These are phyloP conservation scores for Haliaeetus leucogaster DNA, from an alignment of 2,113 vertebrate genomes.

Conservation along the genomic window DNA sequence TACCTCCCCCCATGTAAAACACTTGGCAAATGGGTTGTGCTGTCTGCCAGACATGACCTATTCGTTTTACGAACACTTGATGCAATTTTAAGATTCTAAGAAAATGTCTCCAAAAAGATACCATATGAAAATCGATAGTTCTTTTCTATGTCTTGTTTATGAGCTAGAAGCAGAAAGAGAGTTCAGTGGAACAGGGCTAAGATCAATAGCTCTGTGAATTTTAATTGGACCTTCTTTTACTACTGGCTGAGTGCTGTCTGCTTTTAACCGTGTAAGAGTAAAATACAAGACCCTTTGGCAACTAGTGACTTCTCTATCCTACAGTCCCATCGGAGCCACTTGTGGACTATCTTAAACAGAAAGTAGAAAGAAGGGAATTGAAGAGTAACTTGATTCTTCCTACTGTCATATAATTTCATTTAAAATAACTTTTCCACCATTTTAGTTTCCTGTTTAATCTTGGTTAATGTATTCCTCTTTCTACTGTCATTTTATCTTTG, in stretches of 20 bases:
- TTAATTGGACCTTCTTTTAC: conserved; percentile 13
- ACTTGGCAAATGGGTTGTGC: neutral
- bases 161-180: neutral
- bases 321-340: neutral
- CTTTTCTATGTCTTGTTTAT: conserved; percentile 42
- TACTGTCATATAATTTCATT: neutral
- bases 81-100: conserved; percentile 16
- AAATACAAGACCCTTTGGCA: neutral
- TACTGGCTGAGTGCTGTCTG: neutral
- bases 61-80: neutral
- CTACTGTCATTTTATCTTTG: neutral
- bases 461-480: neutral
- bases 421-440: neutral
- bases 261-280: neutral
- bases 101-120: conserved; percentile 1
- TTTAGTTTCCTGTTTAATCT: neutral
- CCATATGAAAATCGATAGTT: conserved; percentile 30
- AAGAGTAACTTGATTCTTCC: neutral
- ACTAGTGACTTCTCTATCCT: neutral
- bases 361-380: neutral
- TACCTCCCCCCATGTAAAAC: neutral
- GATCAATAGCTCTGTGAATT: conserved; percentile 44
- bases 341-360: neutral
- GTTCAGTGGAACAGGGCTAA: neutral
- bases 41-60: neutral